phyloP scores from a whole-genome alignment of 2,888 invertebrate genomes.

The Hydrotaea cyrtoneurina region DNA sequence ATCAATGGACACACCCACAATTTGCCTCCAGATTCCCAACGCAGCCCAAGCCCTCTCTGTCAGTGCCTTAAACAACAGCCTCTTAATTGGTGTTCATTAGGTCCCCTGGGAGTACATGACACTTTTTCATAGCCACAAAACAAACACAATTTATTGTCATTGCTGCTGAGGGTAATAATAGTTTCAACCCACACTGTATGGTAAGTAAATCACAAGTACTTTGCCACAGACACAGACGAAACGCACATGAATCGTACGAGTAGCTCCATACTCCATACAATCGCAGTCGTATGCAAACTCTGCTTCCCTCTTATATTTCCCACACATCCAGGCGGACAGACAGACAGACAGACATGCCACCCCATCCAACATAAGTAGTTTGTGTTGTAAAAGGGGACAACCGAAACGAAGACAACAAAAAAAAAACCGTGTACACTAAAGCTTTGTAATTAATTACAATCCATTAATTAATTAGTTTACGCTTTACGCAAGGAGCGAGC shows the following conservation, averaged over 20 bases:
- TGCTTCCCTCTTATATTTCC: too few species aligned
- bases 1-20: too few species aligned
- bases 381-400: background rate
- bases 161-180: background rate
- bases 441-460: conserved; percentile 78
- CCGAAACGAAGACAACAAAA: conserved; percentile 51
- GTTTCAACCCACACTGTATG: background rate
- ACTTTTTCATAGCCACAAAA: too few species aligned
- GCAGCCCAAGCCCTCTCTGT: too few species aligned
- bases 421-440: conserved; percentile 66
- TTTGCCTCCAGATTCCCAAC: too few species aligned
- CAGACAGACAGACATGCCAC: background rate
- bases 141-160: too few species aligned
- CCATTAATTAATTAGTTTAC: conserved; percentile 77
- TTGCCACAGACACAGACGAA: conserved; percentile 2
- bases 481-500: conserved; percentile 26
- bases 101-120: too few species aligned
- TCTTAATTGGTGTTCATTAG: too few species aligned
- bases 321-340: too few species aligned
- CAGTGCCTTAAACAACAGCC: too few species aligned
- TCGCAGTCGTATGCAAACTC: background rate
- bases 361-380: conserved; percentile 10
- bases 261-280: background rate
- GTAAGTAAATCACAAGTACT: conserved; percentile 31
- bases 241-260: too few species aligned